Evolutionary conservation across 1,140 invertebrate genomes (phyloP), one percentile per base, ranked within the genome.

Genomic region (Drosophila pandora): DNA sequence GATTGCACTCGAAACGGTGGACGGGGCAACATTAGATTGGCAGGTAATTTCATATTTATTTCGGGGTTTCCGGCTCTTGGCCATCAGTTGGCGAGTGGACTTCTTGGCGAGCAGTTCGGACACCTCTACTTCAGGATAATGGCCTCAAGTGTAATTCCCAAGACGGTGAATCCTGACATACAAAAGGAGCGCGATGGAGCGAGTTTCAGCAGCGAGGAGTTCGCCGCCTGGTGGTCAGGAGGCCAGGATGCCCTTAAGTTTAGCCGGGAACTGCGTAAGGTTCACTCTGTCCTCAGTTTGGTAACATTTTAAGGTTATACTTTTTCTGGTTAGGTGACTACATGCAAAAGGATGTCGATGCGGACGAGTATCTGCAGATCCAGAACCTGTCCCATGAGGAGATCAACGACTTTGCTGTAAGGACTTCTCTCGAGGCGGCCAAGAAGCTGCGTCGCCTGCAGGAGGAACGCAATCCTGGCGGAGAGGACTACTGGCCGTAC

Each of bases 191-290:
- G 97, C 57, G 92, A 94, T 55, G 94, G 94, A 74, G 96, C 96
- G 75, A 95, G 94, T 2, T 97, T 98, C 85, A 93, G 95, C 85
- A 92, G 94, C 2, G 91, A 92, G 62, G 96, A 97, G 91, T 92
- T 98, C 56, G 97, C 95, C 0, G 91, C 95, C 91, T 93, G 96
- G 52, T 92, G 97, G 39, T 96, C 97, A 92, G 96, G 96, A 5
- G 94, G 95, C 22, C 84, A 91, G 60, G 93, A 96, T 28, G 95
- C 95, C 92, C 96, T 96, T 0, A 91, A 93, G 52, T 93, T 94
- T 82, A 94, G 79, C 30, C 56, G 90, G 23, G 64, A 59, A 32
- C 10, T 90, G 12, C 76, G 90, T 91, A 73, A 83, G 84, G 84
- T 74, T 25, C 13, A 57, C 21, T 0, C 34, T 37, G 34, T 9